phyloP scores from a whole-genome alignment of 2,113 vertebrate species.

The Chamaetylas fuelleborni region DNA sequence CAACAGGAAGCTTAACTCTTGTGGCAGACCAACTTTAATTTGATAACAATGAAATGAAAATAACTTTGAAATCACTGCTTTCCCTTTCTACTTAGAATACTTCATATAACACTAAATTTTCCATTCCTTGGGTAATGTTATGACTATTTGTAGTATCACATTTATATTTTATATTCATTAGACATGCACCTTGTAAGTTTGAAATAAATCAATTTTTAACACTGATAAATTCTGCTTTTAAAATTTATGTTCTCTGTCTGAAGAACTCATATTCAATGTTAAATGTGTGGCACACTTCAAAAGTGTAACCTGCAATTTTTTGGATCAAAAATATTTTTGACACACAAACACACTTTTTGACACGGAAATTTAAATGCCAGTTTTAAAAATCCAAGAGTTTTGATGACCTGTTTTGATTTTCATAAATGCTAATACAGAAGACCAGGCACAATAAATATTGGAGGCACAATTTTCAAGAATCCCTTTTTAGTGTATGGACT shows the following conservation, averaged over 20 bases:
- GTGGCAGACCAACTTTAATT: neutral
- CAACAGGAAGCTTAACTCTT: neutral
- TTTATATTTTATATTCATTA: neutral
- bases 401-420: neutral
- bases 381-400: neutral
- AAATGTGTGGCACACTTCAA: neutral
- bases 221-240: neutral
- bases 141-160: neutral
- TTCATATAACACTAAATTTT: neutral
- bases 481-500: neutral
- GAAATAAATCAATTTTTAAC: neutral
- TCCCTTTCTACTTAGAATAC: neutral
- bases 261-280: neutral
- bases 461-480: neutral
- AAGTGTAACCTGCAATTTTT: neutral
- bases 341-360: neutral
- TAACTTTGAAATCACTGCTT: neutral
- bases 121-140: neutral
- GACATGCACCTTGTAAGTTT: neutral
- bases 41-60: neutral
- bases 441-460: neutral
- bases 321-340: neutral
- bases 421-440: neutral
- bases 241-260: neutral
- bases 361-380: neutral